A percentile compares a stretch with the other conserved stretches of the same genome.
Conservation (phyloP, 2,113 vertebrate species). For the Callaeas wilsoni region DNA sequence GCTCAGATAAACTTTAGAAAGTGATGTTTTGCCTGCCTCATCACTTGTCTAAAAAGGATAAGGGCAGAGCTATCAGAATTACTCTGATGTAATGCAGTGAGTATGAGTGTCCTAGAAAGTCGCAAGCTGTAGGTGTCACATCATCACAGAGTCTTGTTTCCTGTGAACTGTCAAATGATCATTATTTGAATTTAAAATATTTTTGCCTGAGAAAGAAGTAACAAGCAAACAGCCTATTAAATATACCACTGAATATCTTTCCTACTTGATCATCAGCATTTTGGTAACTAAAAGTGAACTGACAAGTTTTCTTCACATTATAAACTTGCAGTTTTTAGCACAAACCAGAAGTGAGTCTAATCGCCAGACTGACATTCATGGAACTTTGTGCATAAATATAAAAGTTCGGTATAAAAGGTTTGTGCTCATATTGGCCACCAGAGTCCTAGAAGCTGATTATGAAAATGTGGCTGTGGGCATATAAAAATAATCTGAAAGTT, state of each 20-base stretch:
- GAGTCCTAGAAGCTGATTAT: not conserved
- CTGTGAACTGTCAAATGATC: not conserved
- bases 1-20: not conserved
- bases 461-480: not conserved
- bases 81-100: not conserved
- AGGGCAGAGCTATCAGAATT: conserved; percentile 17
- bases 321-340: not conserved
- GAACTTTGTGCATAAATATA: not conserved
- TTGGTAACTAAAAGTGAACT: not conserved
- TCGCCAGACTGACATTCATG: not conserved
- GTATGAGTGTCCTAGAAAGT: conserved; percentile 31
- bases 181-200: not conserved
- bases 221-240: not conserved
- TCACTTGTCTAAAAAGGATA: not conserved
- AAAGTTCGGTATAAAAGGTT: not conserved
- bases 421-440: not conserved
- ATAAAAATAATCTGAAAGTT: not conserved
- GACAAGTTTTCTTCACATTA: not conserved
- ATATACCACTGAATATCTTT: not conserved
- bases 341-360: not conserved
- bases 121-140: not conserved
- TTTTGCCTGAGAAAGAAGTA: not conserved
- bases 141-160: not conserved
- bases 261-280: not conserved
- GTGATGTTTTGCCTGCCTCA: not conserved